Conservation (phyloP, 1,140 invertebrate species). For the Pseudomyrmex gracilis region DNA sequence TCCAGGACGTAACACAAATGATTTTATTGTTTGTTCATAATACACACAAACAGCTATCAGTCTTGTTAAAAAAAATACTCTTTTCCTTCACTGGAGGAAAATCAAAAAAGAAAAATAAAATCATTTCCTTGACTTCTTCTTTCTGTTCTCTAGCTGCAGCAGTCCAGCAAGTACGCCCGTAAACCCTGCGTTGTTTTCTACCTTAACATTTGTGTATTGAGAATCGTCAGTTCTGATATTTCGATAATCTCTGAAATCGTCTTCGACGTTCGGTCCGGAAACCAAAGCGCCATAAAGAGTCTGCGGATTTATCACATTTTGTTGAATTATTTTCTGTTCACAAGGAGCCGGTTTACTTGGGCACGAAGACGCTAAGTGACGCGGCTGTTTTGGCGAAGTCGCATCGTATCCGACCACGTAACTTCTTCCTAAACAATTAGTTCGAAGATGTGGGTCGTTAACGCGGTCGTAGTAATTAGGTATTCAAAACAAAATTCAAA, state of each 20-base stretch:
- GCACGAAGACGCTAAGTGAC: conserved; percentile 87
- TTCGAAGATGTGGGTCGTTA: no score
- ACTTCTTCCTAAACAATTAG: conserved; percentile 85
- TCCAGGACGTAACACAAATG: no score
- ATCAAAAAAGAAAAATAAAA: no score
- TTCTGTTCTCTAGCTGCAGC: conserved; percentile 73
- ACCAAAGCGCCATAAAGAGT: conserved; percentile 87
- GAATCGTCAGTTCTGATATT: conserved; percentile 54
- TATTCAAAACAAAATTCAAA: no score
- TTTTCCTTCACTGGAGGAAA: no score
- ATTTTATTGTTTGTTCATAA: no score
- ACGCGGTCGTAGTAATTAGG: no score
- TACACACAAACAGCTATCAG: no score
- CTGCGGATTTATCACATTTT: conserved; percentile 85
- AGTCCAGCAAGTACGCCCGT: conserved; percentile 85
- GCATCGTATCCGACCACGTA: conserved; percentile 89
- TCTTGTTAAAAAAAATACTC: no score
- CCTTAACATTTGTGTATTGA: conserved; percentile 86
- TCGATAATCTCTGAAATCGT: conserved; percentile 85
- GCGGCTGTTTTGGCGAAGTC: conserved; percentile 86
- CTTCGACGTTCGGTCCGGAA: conserved; percentile 86
- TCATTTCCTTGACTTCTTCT: neutral
- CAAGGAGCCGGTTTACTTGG: conserved; percentile 84
- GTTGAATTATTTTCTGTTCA: conserved; percentile 85
- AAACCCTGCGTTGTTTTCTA: conserved; percentile 88